A percentile compares a stretch with the other conserved stretches of the same genome.
Evolutionary conservation across 2,888 invertebrate genomes (phyloP).

Genomic region (Calephelis perditalis): DNA sequence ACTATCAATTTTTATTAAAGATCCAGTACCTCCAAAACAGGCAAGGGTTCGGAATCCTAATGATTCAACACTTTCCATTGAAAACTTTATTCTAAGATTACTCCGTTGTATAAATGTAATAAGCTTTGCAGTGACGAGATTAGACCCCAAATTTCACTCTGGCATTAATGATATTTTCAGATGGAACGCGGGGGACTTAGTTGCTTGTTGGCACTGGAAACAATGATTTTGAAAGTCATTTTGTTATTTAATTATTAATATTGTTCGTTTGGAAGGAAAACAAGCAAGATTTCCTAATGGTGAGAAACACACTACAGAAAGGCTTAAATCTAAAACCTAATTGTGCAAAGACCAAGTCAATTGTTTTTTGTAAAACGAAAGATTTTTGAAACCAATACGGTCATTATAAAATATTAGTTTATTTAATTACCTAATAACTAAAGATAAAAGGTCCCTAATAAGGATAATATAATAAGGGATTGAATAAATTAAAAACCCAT

Average conservation of each 20-base stretch:
- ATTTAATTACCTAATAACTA: too few species aligned
- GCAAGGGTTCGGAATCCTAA: slow-evolving; percentile 73
- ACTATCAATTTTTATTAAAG: slow-evolving; percentile 34
- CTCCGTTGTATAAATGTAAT: slow-evolving; percentile 77
- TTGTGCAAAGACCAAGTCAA: too few species aligned
- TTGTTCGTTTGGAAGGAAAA: too few species aligned
- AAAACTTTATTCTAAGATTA: slow-evolving; percentile 77
- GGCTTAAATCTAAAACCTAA: slow-evolving; percentile 1
- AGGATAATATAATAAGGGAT: too few species aligned
- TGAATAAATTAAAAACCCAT: too few species aligned
- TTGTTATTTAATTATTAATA: slow-evolving; percentile 36
- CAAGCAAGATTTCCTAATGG: too few species aligned
- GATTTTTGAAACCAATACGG: too few species aligned
- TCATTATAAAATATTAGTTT: too few species aligned
- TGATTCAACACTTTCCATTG: slow-evolving; percentile 75
- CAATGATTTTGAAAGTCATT: slow-evolving; percentile 77
- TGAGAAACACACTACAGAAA: slow-evolving; percentile 15
- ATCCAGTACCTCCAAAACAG: slow-evolving; percentile 56
- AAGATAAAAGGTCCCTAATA: too few species aligned
- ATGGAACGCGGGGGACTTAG: slow-evolving; percentile 52
- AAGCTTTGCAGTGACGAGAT: slow-evolving; percentile 76
- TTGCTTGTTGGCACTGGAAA: slow-evolving; percentile 55
- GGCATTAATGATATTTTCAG: slow-evolving; percentile 78
- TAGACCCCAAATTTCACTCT: slow-evolving; percentile 75
- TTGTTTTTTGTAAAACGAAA: too few species aligned